Conservation (phyloP, 2,888 invertebrate species). For the Danaus chrysippus region DNA sequence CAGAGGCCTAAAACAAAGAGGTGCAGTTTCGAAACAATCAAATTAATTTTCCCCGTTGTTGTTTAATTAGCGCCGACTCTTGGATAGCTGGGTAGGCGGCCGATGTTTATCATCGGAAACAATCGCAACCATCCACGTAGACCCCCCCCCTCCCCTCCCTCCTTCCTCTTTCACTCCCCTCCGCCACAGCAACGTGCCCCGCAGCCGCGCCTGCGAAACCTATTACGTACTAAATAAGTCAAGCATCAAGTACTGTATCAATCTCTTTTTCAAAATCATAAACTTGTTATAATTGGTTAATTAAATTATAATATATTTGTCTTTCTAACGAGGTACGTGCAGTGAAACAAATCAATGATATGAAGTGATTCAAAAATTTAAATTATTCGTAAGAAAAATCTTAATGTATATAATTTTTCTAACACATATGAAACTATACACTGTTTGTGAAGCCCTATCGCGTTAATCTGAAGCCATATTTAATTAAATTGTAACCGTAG, state of each 20-base stretch:
- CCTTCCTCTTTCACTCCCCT: constrained; percentile 37
- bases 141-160: constrained; percentile 39
- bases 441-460: constrained; percentile 69
- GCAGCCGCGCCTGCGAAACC: constrained; percentile 59
- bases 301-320: too few relatives aligned
- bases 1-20: constrained; percentile 64
- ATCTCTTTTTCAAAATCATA: constrained; percentile 58
- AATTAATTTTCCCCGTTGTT: constrained; percentile 78
- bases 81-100: constrained; percentile 71
- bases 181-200: constrained; percentile 41
- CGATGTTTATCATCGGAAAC: constrained; percentile 77
- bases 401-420: constrained; percentile 32
- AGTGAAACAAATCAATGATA: too few relatives aligned
- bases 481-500: constrained; percentile 74
- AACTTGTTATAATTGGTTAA: too few relatives aligned
- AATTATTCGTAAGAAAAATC: constrained; percentile 6
- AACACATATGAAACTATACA: constrained; percentile 70
- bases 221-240: constrained; percentile 71
- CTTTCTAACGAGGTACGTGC: too few relatives aligned
- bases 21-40: constrained; percentile 74
- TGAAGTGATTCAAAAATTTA: too few relatives aligned
- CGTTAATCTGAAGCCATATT: constrained; percentile 77
- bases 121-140: constrained; percentile 53
- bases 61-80: constrained; percentile 76
- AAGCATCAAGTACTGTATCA: constrained; percentile 68